phyloP scores from a whole-genome alignment of 2,797 vertebrate genomes.

The Rhinella marina region DNA sequence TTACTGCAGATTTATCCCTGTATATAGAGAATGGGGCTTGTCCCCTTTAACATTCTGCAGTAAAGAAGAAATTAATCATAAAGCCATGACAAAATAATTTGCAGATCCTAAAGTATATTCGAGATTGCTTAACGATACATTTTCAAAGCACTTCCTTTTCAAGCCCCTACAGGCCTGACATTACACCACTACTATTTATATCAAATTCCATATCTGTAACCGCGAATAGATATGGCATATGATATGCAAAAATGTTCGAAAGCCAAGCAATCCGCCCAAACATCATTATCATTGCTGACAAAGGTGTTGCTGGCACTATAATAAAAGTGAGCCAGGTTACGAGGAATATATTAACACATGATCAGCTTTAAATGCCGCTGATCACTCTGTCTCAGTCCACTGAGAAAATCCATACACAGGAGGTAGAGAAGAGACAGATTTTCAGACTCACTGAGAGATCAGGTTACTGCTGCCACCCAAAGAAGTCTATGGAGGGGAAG shows the following conservation, averaged over 20 bases:
- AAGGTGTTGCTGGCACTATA: not conserved
- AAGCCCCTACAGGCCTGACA: slow-evolving; percentile 36
- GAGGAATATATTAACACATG: not conserved
- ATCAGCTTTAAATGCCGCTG: too few relatives aligned
- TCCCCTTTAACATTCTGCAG: not conserved
- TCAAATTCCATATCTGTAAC: slow-evolving; percentile 41
- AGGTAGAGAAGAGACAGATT: too few relatives aligned
- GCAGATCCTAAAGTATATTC: slow-evolving; percentile 16
- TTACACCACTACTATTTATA: slow-evolving; percentile 31
- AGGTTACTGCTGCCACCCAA: too few relatives aligned
- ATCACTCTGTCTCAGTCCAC: too few relatives aligned
- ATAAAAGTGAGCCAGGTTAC: not conserved
- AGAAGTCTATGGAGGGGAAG: too few relatives aligned
- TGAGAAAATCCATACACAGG: too few relatives aligned
- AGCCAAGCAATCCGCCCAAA: not conserved
- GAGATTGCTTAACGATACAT: slow-evolving; percentile 32
- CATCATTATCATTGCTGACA: not conserved
- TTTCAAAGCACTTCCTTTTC: slow-evolving; percentile 42
- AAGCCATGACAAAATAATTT: not conserved
- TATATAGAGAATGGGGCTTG: not conserved
- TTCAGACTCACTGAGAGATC: too few relatives aligned
- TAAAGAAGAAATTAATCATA: not conserved
- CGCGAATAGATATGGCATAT: not conserved
- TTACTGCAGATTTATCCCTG: not conserved
- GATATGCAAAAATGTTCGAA: not conserved